Conservation (phyloP, 2,797 vertebrate species). For the Rallus crepitans region DNA sequence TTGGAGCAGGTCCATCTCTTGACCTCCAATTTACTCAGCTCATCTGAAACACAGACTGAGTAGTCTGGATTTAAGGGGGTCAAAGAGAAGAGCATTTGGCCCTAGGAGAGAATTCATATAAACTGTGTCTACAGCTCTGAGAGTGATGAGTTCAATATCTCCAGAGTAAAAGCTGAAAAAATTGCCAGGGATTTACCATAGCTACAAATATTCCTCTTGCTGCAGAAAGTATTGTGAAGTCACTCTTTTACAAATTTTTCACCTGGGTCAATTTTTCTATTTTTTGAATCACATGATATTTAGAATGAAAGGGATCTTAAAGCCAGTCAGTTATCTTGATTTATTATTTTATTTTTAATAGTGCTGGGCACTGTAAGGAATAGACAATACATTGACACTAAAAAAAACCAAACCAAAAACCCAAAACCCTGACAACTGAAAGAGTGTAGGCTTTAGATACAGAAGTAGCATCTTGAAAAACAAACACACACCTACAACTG, state of each 20-base stretch:
- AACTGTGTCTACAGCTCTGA: neutral
- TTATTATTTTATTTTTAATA: constrained; percentile 43
- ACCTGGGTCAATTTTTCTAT: constrained; percentile 17
- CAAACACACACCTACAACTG: neutral
- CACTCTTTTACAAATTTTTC: neutral
- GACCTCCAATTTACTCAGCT: neutral
- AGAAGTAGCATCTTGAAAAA: neutral
- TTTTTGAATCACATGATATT: constrained; percentile 22
- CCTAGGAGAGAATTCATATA: neutral
- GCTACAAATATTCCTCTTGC: neutral
- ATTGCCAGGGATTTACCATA: neutral
- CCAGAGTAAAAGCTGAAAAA: neutral
- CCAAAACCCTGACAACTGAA: constrained; percentile 12
- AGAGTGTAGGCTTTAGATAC: neutral
- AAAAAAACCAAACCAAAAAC: neutral
- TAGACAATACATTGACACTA: neutral
- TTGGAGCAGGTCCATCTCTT: neutral
- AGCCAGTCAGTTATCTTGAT: constrained; percentile 7
- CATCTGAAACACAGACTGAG: neutral
- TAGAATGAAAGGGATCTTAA: constrained; percentile 47
- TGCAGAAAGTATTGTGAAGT: constrained; percentile 3
- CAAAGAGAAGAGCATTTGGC: neutral
- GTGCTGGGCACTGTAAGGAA: neutral
- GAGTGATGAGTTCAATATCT: neutral
- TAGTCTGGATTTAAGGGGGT: neutral